Evolutionary conservation across 2,888 invertebrate species (phyloP), one percentile per base, ranked within the genome.

Genomic region (Ariolimax columbianus): DNA sequence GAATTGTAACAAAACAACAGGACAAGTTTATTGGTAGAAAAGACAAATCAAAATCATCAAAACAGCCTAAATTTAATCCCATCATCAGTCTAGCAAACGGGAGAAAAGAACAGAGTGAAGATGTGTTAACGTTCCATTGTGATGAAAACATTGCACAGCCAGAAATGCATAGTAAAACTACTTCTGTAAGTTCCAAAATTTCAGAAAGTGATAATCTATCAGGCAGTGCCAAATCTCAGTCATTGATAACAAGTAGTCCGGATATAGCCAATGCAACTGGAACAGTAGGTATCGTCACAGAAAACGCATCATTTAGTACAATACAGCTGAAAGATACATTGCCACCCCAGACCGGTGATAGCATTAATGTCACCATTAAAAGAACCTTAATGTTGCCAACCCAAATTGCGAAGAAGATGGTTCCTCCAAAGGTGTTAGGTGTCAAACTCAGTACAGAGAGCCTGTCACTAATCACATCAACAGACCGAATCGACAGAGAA

Each of bases 391-490:
- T 77, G 75, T 23, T 85, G 4, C 77, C 85, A 36, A 23, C 30
- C 19, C 38, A 66, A 23, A 40, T 85, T 19, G 81, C 81, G 26
- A 83, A 55, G 66, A 84, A 78, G 70, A 55, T 77, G 70, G 30
- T 51, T 17, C 47, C 30, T 3, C 83, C 81, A 30, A 87, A 86
- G 40, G 75, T 82, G 40, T 59, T 87, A 36, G 86, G 80, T 19
- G 55, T 86, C 19, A 82, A 86, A 40, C 80, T 87, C 26, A 79
- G 86, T 7, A 75, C 73, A 7, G 82, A 84, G 70, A 87, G 86
- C 59, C 73, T 87, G 9, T 84, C 87, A 1, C 86, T 82, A 23
- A 86, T 87, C 43, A 79, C 79, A 43, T 84, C 84, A 40, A 82
- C 55, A 51, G 86, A 84, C 75, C 59, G 75, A 70, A 51, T 75